Percentiles rank a stretch among this genome's conserved stretches.
phyloP scores from a whole-genome alignment of 1,140 invertebrate genomes.

The Cataglyphis hispanica region DNA sequence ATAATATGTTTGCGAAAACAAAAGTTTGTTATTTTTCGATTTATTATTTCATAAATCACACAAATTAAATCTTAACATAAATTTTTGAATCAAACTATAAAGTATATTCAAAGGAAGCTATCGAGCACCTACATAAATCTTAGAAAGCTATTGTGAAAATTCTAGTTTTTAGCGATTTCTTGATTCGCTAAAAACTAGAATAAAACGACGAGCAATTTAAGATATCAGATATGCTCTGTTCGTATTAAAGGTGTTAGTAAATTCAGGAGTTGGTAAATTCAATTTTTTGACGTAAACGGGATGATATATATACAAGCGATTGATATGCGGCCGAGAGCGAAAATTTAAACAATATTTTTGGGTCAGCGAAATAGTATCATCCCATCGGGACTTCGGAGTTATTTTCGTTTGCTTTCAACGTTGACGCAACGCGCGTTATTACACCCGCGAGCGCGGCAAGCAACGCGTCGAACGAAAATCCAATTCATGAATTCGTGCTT shows the following conservation, averaged over 20 bases:
- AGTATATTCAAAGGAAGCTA: neutral
- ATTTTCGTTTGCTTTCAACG: slow-evolving; percentile 56
- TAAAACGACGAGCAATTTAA: slow-evolving; percentile 16
- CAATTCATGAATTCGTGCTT: slow-evolving; percentile 65
- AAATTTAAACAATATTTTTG: slow-evolving; percentile 57
- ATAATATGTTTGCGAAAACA: neutral
- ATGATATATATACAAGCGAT: slow-evolving; percentile 4
- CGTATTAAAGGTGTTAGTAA: slow-evolving; percentile 17
- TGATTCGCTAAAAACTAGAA: neutral
- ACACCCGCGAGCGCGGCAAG: slow-evolving; percentile 43
- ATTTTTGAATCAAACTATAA: neutral
- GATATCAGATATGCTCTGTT: neutral
- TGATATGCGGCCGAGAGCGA: neutral
- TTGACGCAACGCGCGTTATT: slow-evolving; percentile 55
- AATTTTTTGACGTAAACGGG: slow-evolving; percentile 12
- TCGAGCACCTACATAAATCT: neutral
- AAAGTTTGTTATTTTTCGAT: neutral
- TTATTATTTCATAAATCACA: neutral
- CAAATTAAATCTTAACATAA: neutral
- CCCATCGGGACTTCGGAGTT: slow-evolving; percentile 29
- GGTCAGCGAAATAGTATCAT: slow-evolving; percentile 40
- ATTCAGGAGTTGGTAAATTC: slow-evolving; percentile 18
- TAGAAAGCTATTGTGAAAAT: neutral
- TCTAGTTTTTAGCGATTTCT: neutral
- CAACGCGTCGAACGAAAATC: slow-evolving; percentile 54